Conservation (phyloP, 2,888 invertebrate genomes). For the Caenorhabditis japonica region DNA sequence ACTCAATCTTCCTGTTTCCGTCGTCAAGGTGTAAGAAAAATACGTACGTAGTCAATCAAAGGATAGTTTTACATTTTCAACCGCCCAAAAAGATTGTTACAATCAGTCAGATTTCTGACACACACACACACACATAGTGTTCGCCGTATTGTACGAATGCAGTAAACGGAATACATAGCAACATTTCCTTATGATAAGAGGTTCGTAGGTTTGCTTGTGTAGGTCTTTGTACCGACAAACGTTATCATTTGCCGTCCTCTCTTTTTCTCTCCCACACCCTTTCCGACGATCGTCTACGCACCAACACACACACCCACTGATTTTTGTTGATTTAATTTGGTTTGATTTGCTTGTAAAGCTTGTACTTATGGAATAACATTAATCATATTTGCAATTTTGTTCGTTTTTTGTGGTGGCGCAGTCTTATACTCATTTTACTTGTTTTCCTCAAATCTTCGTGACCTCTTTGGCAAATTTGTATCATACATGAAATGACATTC, state of each 20-base stretch:
- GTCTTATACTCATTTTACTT: too few species aligned
- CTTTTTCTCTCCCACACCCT: background rate
- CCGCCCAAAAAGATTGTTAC: conserved; percentile 31
- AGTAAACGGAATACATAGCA: conserved; percentile 9
- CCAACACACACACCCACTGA: background rate
- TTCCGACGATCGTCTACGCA: background rate
- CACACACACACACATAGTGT: conserved; percentile 17
- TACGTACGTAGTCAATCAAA: conserved; percentile 21
- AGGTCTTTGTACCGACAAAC: conserved; percentile 30
- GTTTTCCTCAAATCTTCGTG: too few species aligned
- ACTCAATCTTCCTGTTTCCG: conserved; percentile 2
- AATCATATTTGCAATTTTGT: too few species aligned
- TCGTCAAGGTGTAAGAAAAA: conserved; percentile 37
- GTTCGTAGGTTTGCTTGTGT: conserved; percentile 7
- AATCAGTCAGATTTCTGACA: conserved; percentile 22
- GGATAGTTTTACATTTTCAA: too few species aligned
- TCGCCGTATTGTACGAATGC: too few species aligned
- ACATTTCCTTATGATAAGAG: conserved; percentile 37
- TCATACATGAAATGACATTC: too few species aligned
- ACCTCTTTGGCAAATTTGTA: too few species aligned
- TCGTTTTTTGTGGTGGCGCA: too few species aligned
- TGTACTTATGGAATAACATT: too few species aligned
- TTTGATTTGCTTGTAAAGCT: conserved; percentile 5
- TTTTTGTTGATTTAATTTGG: conserved; percentile 28
- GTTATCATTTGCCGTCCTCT: conserved; percentile 20